Percentiles rank a stretch among this genome's conserved stretches.
phyloP scores from a whole-genome alignment of 1,140 invertebrate species.

The Temnothorax longispinosus region DNA sequence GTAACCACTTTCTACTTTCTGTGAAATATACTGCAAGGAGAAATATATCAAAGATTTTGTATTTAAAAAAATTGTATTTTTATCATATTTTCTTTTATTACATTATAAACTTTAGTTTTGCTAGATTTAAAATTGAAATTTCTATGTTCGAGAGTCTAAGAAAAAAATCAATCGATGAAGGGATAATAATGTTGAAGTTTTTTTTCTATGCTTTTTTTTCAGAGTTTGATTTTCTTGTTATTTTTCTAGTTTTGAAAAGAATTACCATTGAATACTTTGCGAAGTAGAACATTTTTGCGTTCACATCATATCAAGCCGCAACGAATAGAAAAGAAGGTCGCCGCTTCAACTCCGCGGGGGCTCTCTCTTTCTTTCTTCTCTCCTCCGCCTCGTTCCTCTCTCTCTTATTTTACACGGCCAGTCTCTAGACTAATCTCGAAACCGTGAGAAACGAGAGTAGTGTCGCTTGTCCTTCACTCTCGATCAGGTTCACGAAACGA shows the following conservation, averaged over 20 bases:
- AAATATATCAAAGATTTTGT: neutral
- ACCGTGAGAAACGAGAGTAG: constrained; percentile 66
- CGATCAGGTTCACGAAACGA: constrained; percentile 23
- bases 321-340: constrained; percentile 57
- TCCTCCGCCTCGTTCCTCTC: neutral
- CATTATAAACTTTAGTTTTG: neutral
- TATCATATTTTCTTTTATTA: neutral
- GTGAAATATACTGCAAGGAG: neutral
- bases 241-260: neutral
- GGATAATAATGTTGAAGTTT: neutral
- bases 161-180: neutral
- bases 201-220: neutral
- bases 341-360: neutral
- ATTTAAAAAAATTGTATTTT: neutral
- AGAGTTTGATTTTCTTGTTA: neutral
- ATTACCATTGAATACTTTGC: neutral
- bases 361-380: constrained; percentile 60
- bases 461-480: constrained; percentile 19
- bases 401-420: constrained; percentile 34
- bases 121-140: neutral
- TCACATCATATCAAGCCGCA: neutral
- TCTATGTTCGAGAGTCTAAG: neutral
- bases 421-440: constrained; percentile 46
- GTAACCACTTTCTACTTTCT: neutral
- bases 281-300: constrained; percentile 12